A percentile compares a stretch with the other conserved stretches of the same genome.
Conservation (phyloP, 23 tunicate genomes). For the Styela clava region DNA sequence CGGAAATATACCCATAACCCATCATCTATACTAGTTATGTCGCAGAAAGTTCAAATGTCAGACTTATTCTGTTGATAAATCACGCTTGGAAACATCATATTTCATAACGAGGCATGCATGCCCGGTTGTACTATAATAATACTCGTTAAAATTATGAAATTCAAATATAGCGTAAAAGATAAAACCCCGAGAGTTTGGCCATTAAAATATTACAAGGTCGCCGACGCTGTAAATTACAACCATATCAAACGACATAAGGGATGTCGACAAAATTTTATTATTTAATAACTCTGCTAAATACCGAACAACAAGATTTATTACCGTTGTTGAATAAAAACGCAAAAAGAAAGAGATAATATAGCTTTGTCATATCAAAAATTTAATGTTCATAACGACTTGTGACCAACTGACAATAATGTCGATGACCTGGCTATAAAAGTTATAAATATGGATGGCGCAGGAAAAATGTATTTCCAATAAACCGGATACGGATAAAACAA, state of each 20-base stretch:
- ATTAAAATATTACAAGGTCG: not conserved
- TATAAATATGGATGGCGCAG: not conserved
- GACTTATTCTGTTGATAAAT: not conserved
- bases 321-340: not conserved
- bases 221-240: not conserved
- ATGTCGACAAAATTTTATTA: not conserved
- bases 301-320: not conserved
- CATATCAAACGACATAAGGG: not conserved
- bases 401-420: not conserved
- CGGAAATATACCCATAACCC: not conserved
- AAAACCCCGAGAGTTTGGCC: not conserved
- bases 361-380: not conserved
- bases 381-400: not conserved
- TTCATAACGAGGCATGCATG: too few relatives aligned
- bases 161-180: not conserved
- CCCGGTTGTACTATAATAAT: too few relatives aligned
- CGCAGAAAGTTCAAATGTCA: not conserved
- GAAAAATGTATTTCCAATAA: not conserved
- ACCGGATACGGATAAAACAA: too few relatives aligned
- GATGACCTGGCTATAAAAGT: not conserved
- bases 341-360: not conserved
- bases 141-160: not conserved
- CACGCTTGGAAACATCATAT: not conserved
- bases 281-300: not conserved
- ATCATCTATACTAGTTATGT: not conserved